A percentile compares a stretch with the other conserved stretches of the same genome.
Conservation (phyloP, 2,113 vertebrate genomes). For the Pterophyllum scalare region DNA sequence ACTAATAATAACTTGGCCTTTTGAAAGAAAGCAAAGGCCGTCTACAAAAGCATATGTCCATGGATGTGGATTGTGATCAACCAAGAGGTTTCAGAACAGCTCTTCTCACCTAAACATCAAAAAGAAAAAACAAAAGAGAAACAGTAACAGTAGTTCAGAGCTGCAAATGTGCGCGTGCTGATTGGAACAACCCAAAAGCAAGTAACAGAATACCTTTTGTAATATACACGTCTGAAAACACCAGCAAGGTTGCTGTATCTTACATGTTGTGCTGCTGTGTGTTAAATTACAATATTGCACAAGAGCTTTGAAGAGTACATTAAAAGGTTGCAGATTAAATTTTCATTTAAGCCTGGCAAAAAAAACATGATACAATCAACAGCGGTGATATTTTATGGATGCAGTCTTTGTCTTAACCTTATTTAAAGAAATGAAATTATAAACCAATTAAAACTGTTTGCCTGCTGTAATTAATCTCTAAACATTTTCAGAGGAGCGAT, state of each 20-base stretch:
- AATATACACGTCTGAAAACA: not conserved
- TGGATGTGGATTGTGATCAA: slow-evolving; percentile 82
- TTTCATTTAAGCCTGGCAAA: not conserved
- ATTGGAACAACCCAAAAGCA: not conserved
- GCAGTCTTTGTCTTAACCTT: not conserved
- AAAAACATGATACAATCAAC: not conserved
- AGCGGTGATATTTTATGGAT: not conserved
- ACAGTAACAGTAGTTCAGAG: no score
- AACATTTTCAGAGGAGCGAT: no score
- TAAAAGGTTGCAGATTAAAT: not conserved
- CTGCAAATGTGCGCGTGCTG: not conserved
- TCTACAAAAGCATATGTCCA: slow-evolving; percentile 83
- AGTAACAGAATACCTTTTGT: not conserved
- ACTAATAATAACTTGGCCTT: slow-evolving; percentile 87
- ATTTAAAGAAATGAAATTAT: not conserved
- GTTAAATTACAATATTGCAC: not conserved
- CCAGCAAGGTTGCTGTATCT: not conserved
- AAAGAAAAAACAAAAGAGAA: not conserved
- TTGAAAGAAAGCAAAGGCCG: slow-evolving; percentile 88
- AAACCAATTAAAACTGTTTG: not conserved
- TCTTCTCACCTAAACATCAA: not conserved
- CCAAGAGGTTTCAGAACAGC: not conserved
- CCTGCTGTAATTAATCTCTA: no score
- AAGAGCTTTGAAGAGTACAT: not conserved
- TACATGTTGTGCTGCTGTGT: not conserved